Evolutionary conservation across 2,888 invertebrate genomes (phyloP), one percentile per base, ranked within the genome.

Genomic region (Chirona hameri): DNA sequence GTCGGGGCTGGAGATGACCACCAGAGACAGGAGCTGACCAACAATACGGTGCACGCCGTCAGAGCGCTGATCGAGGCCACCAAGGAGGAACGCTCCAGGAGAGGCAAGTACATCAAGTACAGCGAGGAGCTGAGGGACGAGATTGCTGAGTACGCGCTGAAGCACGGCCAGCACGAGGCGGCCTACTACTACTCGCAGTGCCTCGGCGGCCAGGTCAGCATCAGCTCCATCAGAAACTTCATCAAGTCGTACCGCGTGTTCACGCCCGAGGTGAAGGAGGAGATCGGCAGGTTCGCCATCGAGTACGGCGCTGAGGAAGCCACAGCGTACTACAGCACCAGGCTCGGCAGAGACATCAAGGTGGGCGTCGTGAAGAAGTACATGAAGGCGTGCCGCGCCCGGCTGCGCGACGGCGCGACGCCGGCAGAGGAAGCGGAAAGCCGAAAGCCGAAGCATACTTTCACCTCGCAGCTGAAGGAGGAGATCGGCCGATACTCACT

Each of bases 41-140:
- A 85, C 21, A 84, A 80, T 48, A 86, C 86, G 9, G 85, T 87
- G 10, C 85, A 85, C n/a, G 86, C 86, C 15, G 87, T 87, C 0
- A 84, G 85, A 72, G 84, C 84, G n/a, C 84, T 86, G 27, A 84
- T 87, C 7, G 85, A 85, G 65, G 84, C 85, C 21, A 86, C 86
- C 46, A 86, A 85, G 80, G 85, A 86, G n/a, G 85, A 85, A 82
- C 83, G 86, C 24, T 84, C 84, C 39, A 85, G 85, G 29, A 84
- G 87, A 52, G 87, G 87, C 18, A 86, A 86, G 79, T 87, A 87
- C 81, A 85, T 86, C 31, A 86, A 86, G 52, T 87, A 86, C 84
- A 84, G 86, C 10, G 84, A 85, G 21, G 86, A 86, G 81, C 81
- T 86, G 27, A 84, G 86, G 31, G 86, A 86, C 81, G 86, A 86